Conservation (phyloP, 2,797 vertebrate genomes). For the Myiothlypis chrysogaster region DNA sequence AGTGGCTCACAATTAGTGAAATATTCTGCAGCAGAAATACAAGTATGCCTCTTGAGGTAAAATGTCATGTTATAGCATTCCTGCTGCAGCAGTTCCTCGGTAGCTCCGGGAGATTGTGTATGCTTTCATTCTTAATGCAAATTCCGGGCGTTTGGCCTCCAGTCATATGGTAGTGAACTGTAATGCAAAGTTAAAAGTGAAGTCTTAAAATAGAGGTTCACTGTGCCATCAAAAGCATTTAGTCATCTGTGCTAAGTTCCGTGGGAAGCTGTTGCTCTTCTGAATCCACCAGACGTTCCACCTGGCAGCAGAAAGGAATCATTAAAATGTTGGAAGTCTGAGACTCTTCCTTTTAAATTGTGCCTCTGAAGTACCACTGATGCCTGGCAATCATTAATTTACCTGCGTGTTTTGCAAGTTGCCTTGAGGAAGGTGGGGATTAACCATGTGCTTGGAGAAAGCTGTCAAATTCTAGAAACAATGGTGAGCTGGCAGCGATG, state of each 20-base stretch:
- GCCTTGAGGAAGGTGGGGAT: background rate
- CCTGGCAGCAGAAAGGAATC: slow-evolving; percentile 1
- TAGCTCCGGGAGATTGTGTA: background rate
- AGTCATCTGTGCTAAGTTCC: slow-evolving; percentile 25
- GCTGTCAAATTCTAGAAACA: background rate
- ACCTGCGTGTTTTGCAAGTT: background rate
- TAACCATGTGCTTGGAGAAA: background rate
- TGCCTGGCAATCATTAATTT: background rate
- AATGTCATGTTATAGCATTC: background rate
- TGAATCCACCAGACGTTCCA: background rate
- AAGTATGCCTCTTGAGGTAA: background rate
- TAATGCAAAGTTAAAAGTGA: background rate
- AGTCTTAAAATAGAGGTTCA: slow-evolving; percentile 44
- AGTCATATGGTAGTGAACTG: slow-evolving; percentile 11
- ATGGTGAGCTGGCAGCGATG: background rate
- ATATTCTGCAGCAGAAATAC: background rate
- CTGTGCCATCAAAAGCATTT: slow-evolving; percentile 19
- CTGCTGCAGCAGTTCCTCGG: background rate
- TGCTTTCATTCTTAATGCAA: background rate
- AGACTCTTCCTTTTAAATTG: background rate
- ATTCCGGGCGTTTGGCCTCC: background rate
- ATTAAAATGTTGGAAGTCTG: background rate
- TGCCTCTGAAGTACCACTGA: background rate
- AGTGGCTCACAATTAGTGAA: background rate
- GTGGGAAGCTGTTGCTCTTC: slow-evolving; percentile 39